Conservation (phyloP, 2,113 vertebrate species). For the Perca flavescens region DNA sequence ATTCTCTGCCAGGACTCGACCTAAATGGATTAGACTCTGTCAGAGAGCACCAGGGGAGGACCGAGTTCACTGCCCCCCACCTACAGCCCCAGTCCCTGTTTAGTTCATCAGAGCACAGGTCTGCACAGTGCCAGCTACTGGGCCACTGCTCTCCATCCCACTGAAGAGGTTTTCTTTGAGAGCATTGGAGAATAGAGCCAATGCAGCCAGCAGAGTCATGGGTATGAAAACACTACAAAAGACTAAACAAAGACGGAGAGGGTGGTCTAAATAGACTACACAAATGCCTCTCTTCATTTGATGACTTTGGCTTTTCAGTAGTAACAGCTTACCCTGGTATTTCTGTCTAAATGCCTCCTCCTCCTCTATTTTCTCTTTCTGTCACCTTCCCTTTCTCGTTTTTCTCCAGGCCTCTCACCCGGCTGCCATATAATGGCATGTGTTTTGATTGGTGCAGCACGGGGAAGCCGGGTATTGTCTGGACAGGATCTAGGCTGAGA, state of each 20-base stretch:
- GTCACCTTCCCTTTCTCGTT: slow-evolving; percentile 49
- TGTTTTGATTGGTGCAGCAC: slow-evolving; percentile 82
- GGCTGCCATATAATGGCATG: slow-evolving; percentile 66
- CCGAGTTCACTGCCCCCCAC: slow-evolving; percentile 58
- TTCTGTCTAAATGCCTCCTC: slow-evolving; percentile 27
- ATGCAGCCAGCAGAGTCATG: slow-evolving; percentile 43
- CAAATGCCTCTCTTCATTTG: slow-evolving; percentile 54
- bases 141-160: slow-evolving; percentile 30
- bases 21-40: slow-evolving; percentile 75
- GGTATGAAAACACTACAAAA: slow-evolving; percentile 54
- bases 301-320: slow-evolving; percentile 40
- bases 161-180: slow-evolving; percentile 60
- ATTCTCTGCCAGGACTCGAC: slow-evolving; percentile 69
- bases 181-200: slow-evolving; percentile 51
- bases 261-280: slow-evolving; percentile 54
- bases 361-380: slow-evolving; percentile 41
- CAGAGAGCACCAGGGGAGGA: slow-evolving; percentile 61
- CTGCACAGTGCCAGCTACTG: slow-evolving; percentile 40
- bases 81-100: slow-evolving; percentile 40
- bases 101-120: slow-evolving; percentile 56
- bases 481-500: slow-evolving; percentile 85
- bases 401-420: slow-evolving; percentile 46
- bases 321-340: slow-evolving; percentile 9
- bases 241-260: slow-evolving; percentile 56
- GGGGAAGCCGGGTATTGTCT: slow-evolving; percentile 83